Percentiles rank a stretch among this genome's conserved stretches.
Conservation (phyloP, 2,888 invertebrate species). For the Gymnosoma rotundatum region DNA sequence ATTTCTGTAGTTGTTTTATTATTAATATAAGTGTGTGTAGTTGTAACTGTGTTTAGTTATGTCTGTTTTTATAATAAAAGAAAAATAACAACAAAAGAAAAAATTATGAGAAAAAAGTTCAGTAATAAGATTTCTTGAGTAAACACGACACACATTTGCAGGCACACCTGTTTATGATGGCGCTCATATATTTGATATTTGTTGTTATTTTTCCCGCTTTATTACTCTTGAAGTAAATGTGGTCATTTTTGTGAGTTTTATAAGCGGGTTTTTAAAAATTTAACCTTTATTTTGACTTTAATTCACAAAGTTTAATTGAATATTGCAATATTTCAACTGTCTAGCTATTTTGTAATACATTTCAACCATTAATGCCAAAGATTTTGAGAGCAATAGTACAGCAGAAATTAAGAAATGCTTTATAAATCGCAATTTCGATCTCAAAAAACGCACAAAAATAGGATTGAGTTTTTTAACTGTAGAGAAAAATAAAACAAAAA, state of each 20-base stretch:
- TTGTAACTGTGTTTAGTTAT: slow-evolving; percentile 13
- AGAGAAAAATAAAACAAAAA: too few relatives aligned
- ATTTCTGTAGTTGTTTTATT: slow-evolving; percentile 36
- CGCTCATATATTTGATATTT: not conserved
- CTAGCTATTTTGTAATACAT: too few relatives aligned
- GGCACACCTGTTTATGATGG: not conserved
- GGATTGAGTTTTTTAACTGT: too few relatives aligned
- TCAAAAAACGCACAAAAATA: too few relatives aligned
- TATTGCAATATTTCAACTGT: too few relatives aligned
- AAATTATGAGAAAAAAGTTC: slow-evolving; percentile 48
- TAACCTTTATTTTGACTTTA: too few relatives aligned
- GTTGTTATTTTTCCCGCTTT: not conserved
- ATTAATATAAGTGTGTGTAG: slow-evolving; percentile 12
- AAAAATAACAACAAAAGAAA: slow-evolving; percentile 32
- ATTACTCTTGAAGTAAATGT: not conserved
- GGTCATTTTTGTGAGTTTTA: not conserved
- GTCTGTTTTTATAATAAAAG: slow-evolving; percentile 32
- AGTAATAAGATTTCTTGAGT: slow-evolving; percentile 78
- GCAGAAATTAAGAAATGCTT: too few relatives aligned
- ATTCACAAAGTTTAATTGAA: too few relatives aligned
- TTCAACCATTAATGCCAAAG: too few relatives aligned
- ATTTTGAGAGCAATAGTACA: too few relatives aligned
- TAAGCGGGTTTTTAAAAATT: not conserved
- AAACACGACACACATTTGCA: slow-evolving; percentile 25
- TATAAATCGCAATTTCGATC: too few relatives aligned